Base-by-base conservation (phyloP, 2,888 invertebrate species). In the Xestobium rufovillosum region DNA sequence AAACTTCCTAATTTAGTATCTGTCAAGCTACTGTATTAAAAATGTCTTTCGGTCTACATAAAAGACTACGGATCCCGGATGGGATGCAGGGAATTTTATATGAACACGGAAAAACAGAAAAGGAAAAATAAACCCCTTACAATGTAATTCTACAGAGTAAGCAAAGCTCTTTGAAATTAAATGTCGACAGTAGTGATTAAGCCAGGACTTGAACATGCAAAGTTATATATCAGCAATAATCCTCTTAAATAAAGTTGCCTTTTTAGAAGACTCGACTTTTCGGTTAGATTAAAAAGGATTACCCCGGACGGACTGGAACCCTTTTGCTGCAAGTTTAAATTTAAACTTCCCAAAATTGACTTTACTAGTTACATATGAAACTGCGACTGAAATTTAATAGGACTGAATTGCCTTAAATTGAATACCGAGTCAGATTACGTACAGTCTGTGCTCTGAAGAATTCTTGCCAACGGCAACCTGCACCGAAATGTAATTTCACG, bases 141-240 rank as follows among this genome's bases (percentile, higher is more conserved):
- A 36, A 37, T 45, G 48, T 47, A 44, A 48, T 45, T 44, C 41
- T 41, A 43, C 43, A 41, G 39, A 42, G 48, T 45, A 43, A 43
- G 37, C 45, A 45, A 51, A 52, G 44, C 49, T 50, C 46, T 56
- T 51, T 50, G 46, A 50, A 57, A 57, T 56, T 55, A 55, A 57
- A 55, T 51, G 52, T 54, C 55, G 54, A 57, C 53, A 53, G 40
- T 49, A 48, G 49, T 48, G 52, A 54, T 56, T 54, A 57, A 47
- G 49, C 50, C 47, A 47, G 47, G 46, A 49, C 51, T 51, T 53
- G 50, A 51, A 6, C 52, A 56, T 51, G 51, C 51, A 50, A 56
- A 57, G 59, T 59, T 59, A 59, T 60, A 60, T 59, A 60, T 60
- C 59, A 59, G 50, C 50, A 45, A 48, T 60, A 60, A 60, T 60